A percentile compares a stretch with the other conserved stretches of the same genome.
Evolutionary conservation across 2,797 vertebrate genomes (phyloP).

Genomic region (Miichthys miiuy): DNA sequence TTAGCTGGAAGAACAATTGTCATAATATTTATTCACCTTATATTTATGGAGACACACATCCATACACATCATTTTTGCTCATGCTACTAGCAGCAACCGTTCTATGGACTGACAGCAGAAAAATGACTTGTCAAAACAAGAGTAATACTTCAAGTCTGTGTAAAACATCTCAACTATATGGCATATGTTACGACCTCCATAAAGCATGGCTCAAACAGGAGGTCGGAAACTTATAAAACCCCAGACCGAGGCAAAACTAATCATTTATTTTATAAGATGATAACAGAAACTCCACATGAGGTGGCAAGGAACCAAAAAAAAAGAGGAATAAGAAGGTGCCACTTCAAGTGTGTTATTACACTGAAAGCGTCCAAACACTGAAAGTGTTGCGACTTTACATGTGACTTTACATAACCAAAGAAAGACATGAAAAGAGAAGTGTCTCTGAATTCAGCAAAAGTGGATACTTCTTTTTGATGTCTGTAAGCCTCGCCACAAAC

Average conservation of each 20-base stretch:
- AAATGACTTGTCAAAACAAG: slow-evolving; percentile 47
- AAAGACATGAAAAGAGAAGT: neutral
- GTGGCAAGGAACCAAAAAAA: neutral
- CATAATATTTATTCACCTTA: slow-evolving; percentile 59
- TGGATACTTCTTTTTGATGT: neutral
- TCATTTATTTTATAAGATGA: slow-evolving; percentile 31
- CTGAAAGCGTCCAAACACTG: neutral
- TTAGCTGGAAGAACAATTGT: slow-evolving; percentile 60
- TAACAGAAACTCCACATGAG: neutral
- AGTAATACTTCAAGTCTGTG: slow-evolving; percentile 22
- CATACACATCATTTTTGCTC: slow-evolving; percentile 21
- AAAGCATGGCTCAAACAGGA: slow-evolving; percentile 48
- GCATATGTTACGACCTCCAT: slow-evolving; percentile 45
- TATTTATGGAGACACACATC: slow-evolving; percentile 16
- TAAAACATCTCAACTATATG: neutral
- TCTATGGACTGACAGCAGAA: slow-evolving; percentile 13
- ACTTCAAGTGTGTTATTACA: slow-evolving; percentile 5
- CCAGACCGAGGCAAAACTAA: slow-evolving; percentile 26
- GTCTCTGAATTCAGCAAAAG: slow-evolving; percentile 10
- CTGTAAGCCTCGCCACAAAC: neutral
- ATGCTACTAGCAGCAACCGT: neutral
- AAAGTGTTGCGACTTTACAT: neutral
- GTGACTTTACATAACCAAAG: neutral
- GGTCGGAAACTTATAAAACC: slow-evolving; percentile 38
- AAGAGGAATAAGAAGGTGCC: neutral